phyloP scores from a whole-genome alignment of 2,113 vertebrate species.

The Riparia riparia region DNA sequence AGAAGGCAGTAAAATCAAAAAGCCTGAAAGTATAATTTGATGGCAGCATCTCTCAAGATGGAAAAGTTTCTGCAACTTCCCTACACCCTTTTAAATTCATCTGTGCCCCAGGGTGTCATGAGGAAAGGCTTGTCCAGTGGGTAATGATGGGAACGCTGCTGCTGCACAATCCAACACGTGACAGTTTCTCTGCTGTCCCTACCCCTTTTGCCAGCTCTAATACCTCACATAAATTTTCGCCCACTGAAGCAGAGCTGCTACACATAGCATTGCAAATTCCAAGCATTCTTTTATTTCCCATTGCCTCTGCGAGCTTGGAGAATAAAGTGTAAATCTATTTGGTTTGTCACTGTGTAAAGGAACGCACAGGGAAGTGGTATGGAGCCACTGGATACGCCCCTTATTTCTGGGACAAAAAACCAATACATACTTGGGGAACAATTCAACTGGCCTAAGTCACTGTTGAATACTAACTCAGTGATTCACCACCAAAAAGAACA shows the following conservation, averaged over 20 bases:
- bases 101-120: not conserved
- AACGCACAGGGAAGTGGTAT: not conserved
- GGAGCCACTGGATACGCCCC: not conserved
- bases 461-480: not conserved
- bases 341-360: not conserved
- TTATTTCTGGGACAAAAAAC: not conserved
- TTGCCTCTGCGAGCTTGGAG: not conserved
- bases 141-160: not conserved
- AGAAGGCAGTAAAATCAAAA: not conserved
- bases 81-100: not conserved
- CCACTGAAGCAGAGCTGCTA: slow-evolving; percentile 51
- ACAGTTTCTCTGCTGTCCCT: not conserved
- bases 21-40: not conserved
- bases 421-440: not conserved
- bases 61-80: not conserved
- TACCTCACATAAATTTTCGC: slow-evolving; percentile 37
- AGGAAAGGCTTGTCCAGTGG: not conserved
- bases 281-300: slow-evolving; percentile 1
- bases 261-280: slow-evolving; percentile 59
- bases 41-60: not conserved
- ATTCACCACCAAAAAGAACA: not conserved
- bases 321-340: not conserved
- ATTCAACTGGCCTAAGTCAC: not conserved
- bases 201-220: slow-evolving; percentile 21
- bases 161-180: not conserved